A percentile compares a stretch with the other conserved stretches of the same genome.
These are phyloP conservation scores for Trichoplusia ni DNA, from an alignment of 1,140 invertebrate species.

Conservation along the genomic window DNA sequence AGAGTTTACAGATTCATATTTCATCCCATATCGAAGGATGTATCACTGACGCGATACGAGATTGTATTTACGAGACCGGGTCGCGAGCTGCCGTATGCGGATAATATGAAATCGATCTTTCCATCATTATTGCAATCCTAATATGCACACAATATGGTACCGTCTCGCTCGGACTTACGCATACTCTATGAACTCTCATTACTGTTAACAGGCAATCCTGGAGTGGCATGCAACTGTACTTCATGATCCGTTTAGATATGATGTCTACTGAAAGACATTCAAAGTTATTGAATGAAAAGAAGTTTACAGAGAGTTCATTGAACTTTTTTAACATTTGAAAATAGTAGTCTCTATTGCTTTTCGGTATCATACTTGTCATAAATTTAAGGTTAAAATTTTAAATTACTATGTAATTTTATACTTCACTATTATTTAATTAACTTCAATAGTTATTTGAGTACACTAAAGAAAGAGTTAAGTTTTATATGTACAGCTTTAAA, in stretches of 20 bases:
- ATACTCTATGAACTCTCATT: constrained; percentile 23
- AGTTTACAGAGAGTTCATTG: too few relatives aligned
- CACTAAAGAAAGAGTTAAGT: too few relatives aligned
- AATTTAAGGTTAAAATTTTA: too few relatives aligned
- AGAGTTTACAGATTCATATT: constrained; percentile 56
- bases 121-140: constrained; percentile 21
- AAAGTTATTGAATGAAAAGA: too few relatives aligned
- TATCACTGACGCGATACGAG: constrained; percentile 59
- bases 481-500: too few relatives aligned
- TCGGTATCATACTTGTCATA: too few relatives aligned
- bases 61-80: constrained; percentile 60
- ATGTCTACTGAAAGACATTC: too few relatives aligned
- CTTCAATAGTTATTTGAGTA: too few relatives aligned
- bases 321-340: too few relatives aligned
- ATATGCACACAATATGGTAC: constrained; percentile 26
- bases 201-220: constrained; percentile 6
- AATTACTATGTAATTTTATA: too few relatives aligned
- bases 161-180: constrained; percentile 8
- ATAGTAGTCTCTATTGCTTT: too few relatives aligned
- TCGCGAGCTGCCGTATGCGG: constrained; percentile 15
- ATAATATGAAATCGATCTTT: constrained; percentile 25
- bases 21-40: constrained; percentile 64
- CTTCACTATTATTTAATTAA: too few relatives aligned
- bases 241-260: constrained; percentile 20
- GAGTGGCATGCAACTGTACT: not conserved